These are phyloP conservation scores for Oreochromis aureus DNA, from an alignment of 2,113 vertebrate genomes.

Conservation along the genomic window DNA sequence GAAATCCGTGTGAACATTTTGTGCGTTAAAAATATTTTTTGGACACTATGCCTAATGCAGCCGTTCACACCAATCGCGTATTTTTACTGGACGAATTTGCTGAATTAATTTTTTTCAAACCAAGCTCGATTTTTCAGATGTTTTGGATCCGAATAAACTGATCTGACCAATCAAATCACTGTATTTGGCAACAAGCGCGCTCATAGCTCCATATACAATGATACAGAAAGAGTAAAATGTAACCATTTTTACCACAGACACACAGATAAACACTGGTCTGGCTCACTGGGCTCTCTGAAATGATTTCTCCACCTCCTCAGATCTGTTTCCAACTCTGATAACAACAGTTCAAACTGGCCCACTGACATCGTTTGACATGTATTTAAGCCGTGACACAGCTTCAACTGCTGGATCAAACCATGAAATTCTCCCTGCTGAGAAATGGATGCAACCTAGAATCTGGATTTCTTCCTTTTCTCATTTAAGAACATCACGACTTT, in stretches of 20 bases:
- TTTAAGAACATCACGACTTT: neutral
- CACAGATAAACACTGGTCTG: neutral
- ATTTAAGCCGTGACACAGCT: neutral
- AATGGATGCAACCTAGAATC: neutral
- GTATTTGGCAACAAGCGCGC: neutral
- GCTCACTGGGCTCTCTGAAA: neutral
- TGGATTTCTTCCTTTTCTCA: neutral
- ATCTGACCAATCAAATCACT: neutral
- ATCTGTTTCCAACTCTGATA: neutral
- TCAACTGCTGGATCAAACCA: neutral
- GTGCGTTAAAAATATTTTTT: neutral
- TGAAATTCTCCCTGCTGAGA: neutral
- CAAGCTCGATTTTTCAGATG: neutral
- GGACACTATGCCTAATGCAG: rapidly evolving
- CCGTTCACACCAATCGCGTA: rapidly evolving
- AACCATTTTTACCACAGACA: neutral
- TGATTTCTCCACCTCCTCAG: neutral
- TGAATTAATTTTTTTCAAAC: rapidly evolving
- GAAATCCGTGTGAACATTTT: neutral
- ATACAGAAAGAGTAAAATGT: neutral
- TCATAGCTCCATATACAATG: rapidly evolving
- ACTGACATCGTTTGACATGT: neutral
- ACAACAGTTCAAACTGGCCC: neutral
- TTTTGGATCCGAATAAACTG: neutral
- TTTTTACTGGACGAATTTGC: neutral